These are phyloP conservation scores for Carcharodon carcharias DNA, from an alignment of 2,797 vertebrate genomes.

Conservation along the genomic window DNA sequence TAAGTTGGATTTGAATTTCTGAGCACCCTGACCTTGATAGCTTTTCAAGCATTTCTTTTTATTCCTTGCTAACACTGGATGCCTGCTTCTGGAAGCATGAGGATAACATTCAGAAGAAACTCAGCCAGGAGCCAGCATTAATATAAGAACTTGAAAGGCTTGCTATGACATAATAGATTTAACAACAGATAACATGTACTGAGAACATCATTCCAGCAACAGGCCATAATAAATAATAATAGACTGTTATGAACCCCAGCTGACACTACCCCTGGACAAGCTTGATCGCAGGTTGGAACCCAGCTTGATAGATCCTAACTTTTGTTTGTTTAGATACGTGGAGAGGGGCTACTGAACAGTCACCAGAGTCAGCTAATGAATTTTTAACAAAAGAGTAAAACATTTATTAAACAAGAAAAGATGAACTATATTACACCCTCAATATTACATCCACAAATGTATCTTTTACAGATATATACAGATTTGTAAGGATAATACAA, in stretches of 20 bases:
- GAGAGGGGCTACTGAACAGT: too few species aligned
- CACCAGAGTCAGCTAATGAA: too few species aligned
- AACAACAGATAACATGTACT: neutral
- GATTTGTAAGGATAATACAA: too few species aligned
- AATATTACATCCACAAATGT: too few species aligned
- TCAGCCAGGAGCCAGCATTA: neutral
- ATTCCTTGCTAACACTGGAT: neutral
- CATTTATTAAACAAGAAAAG: too few species aligned
- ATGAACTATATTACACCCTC: too few species aligned
- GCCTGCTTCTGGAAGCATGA: neutral
- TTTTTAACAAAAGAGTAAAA: too few species aligned
- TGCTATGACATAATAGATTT: neutral
- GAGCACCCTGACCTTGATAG: neutral
- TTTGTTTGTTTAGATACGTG: too few species aligned
- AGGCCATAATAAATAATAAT: neutral
- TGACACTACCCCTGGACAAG: too few species aligned
- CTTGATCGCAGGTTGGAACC: too few species aligned
- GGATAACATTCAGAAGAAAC: neutral
- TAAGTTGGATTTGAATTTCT: neutral
- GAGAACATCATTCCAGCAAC: neutral
- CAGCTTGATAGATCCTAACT: too few species aligned
- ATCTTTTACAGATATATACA: too few species aligned
- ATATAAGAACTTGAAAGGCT: neutral
- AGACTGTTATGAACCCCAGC: neutral
- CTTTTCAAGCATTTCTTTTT: neutral